Conservation (phyloP, 2,888 invertebrate species). For the Orthonevra nobilis region DNA sequence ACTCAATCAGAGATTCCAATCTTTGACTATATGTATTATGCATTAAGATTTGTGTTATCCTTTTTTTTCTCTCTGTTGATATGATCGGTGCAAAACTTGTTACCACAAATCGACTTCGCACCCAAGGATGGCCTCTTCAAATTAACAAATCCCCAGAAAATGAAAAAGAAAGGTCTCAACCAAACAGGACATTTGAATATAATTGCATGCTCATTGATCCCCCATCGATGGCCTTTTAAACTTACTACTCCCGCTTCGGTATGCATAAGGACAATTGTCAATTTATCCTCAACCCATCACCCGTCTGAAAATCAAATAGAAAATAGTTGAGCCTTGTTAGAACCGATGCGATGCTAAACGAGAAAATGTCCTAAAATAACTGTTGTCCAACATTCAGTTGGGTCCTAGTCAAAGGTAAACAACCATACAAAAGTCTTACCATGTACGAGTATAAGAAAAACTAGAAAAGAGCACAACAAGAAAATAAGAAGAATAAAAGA, state of each 20-base stretch:
- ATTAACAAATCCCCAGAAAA: slow-evolving; percentile 39
- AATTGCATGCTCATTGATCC: slow-evolving; percentile 67
- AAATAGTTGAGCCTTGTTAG: slow-evolving; percentile 63
- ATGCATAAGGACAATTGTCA: slow-evolving; percentile 59
- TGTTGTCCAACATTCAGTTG: slow-evolving; percentile 39
- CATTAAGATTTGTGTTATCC: slow-evolving; percentile 16
- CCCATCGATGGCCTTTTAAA: slow-evolving; percentile 61
- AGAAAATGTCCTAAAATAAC: slow-evolving; percentile 66
- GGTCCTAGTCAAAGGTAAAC: slow-evolving; percentile 57
- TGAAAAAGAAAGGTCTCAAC: background rate
- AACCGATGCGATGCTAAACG: slow-evolving; percentile 10
- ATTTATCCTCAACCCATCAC: slow-evolving; percentile 5
- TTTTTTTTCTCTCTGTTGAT: no score
- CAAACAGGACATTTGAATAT: slow-evolving; percentile 60
- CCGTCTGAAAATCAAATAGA: slow-evolving; percentile 26
- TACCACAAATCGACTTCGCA: slow-evolving; percentile 34
- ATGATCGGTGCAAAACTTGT: slow-evolving; percentile 4
- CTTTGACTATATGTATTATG: no score
- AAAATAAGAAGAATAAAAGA: slow-evolving; percentile 10
- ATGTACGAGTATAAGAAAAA: slow-evolving; percentile 2
- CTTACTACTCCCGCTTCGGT: slow-evolving; percentile 12
- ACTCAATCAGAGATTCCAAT: no score
- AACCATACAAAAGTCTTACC: slow-evolving; percentile 46
- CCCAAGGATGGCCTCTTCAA: background rate
- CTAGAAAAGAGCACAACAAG: slow-evolving; percentile 65